These are phyloP conservation scores for Eolophus roseicapilla DNA, from an alignment of 2,113 vertebrate genomes.

Conservation along the genomic window DNA sequence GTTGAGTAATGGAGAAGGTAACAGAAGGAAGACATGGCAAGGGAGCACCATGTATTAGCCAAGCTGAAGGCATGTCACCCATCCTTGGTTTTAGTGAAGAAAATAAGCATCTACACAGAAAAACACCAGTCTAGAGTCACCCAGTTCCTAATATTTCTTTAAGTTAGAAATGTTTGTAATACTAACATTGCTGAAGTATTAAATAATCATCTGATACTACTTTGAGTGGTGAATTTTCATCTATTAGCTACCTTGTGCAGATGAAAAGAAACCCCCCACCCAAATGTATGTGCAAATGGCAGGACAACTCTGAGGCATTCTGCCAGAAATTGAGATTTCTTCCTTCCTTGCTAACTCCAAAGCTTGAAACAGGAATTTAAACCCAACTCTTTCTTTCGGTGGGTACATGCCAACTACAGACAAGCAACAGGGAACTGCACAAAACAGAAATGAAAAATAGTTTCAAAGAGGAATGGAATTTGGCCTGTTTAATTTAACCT, in stretches of 20 bases:
- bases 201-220: neutral
- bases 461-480: neutral
- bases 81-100: neutral
- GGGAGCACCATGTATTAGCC: neutral
- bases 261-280: neutral
- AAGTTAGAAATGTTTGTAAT: neutral
- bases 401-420: neutral
- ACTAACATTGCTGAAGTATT: neutral
- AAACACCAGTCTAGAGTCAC: neutral
- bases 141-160: neutral
- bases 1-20: neutral
- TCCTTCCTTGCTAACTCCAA: neutral
- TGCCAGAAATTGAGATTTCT: neutral
- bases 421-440: neutral
- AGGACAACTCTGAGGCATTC: neutral
- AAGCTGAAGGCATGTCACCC: neutral
- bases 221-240: neutral
- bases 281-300: neutral
- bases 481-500: neutral
- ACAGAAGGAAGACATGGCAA: neutral
- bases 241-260: neutral
- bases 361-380: neutral
- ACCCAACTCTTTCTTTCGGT: neutral
- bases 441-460: neutral
- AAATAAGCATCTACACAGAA: neutral